Evolutionary conservation across 2,888 invertebrate species (phyloP), one percentile per base, ranked within the genome.

Genomic region (Drosophila diplacantha): DNA sequence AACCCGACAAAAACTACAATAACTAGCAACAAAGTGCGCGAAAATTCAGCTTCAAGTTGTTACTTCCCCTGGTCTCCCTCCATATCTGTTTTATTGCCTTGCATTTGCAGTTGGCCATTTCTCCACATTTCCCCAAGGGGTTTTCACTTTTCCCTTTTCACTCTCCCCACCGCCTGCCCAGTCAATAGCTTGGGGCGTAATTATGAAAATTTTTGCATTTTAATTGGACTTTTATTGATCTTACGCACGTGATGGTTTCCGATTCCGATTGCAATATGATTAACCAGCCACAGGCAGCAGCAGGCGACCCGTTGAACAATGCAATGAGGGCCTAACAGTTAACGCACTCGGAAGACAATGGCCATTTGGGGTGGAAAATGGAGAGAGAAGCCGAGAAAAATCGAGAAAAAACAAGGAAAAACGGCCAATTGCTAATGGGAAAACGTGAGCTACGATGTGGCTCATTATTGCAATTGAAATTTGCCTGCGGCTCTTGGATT

Each of bases 171-270:
- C 16, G 3, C 39, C 16, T 22, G 22, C 43, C 14, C 57, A 35
- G 16, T 41, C 62, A 49, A 62, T 49, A 22, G 54, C 50, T 44
- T 67, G 71, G 59, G 62, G 37, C 49, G 66, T 73, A 81, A 81
- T 80, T 80, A 80, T 81, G 73, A 79, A 80, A 81, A 75, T 78
- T 76, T 76, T 76, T 64, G 78, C 69, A 73, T 71, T 81, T 80
- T 81, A 80, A 80, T 80, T 81, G 77, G 80, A 72, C 71, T 80
- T 81, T 81, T 77, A 80, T 80, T 80, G 77, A 79, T 75, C 77
- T 71, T 72, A 80, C 80, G 80, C 80, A 80, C 80, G 81, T 75
- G 81, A 80, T 76, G 79, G 44, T 62, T 53, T 38, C 53, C 62
- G 53, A 68, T 53, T 38, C 53, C 62, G 53, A 68, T 66, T 53